These are phyloP conservation scores for Lepus europaeus DNA, from an alignment of 2,113 vertebrate species.

Conservation along the genomic window DNA sequence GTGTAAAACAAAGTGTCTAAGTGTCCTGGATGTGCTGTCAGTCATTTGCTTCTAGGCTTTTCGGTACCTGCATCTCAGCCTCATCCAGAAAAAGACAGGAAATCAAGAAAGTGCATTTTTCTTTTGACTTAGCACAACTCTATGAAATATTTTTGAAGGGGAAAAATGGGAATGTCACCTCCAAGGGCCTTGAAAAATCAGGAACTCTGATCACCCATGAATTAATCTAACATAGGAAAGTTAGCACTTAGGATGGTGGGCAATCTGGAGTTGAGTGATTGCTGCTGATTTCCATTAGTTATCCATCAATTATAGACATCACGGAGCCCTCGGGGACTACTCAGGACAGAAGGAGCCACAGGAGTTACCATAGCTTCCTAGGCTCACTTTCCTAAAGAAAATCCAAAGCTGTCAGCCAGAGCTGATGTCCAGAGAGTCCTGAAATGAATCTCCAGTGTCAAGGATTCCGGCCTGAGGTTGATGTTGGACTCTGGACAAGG, in stretches of 20 bases:
- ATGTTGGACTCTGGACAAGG: background rate
- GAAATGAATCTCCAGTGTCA: background rate
- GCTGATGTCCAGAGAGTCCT: background rate
- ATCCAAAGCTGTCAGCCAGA: background rate
- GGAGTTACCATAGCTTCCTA: background rate
- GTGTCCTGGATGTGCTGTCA: background rate
- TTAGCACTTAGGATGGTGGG: background rate
- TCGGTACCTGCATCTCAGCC: background rate
- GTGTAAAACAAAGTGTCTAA: background rate
- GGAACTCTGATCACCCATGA: slow-evolving; percentile 20
- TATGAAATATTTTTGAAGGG: slow-evolving; percentile 41
- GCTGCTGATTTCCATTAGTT: background rate
- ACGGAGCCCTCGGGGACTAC: background rate
- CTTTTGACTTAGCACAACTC: background rate
- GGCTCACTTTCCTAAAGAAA: slow-evolving; percentile 51
- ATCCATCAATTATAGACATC: background rate
- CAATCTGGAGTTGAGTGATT: background rate
- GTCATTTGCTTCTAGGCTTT: background rate
- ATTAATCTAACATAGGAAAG: background rate
- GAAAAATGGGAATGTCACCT: background rate
- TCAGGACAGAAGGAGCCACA: background rate
- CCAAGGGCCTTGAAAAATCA: background rate
- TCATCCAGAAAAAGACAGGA: slow-evolving; percentile 21
- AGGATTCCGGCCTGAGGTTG: background rate
- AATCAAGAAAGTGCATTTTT: background rate